Evolutionary conservation across 1,140 invertebrate genomes (phyloP).

Genomic region (Lasaia peninsularis): DNA sequence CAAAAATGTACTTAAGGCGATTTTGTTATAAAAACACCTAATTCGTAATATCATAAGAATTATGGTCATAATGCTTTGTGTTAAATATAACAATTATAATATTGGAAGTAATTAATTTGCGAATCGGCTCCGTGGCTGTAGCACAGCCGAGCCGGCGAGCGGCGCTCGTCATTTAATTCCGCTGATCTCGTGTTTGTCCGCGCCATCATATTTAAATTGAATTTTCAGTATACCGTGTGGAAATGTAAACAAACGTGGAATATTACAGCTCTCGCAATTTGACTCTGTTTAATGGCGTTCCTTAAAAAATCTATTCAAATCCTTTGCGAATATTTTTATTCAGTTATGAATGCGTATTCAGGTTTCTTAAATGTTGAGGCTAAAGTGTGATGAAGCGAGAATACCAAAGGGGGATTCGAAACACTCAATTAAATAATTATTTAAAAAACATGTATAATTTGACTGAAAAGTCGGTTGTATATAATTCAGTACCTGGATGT

Average conservation of each 20-base stretch:
- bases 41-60: background rate
- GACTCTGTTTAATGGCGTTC: constrained; percentile 7
- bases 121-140: constrained; percentile 40
- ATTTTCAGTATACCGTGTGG: constrained; percentile 52
- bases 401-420: no score
- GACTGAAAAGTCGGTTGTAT: no score
- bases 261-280: constrained; percentile 38
- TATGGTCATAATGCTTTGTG: background rate
- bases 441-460: no score
- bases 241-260: constrained; percentile 54
- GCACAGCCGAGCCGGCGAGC: constrained; percentile 50
- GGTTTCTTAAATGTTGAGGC: background rate
- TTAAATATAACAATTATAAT: constrained; percentile 36
- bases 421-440: no score
- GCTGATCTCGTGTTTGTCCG: constrained; percentile 69
- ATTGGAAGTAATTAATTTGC: constrained; percentile 66
- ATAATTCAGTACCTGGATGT: no score
- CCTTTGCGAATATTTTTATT: constrained; percentile 11
- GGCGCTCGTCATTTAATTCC: constrained; percentile 65
- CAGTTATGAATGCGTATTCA: constrained; percentile 1
- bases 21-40: no score
- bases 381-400: no score
- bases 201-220: constrained; percentile 69
- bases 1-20: no score
- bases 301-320: constrained; percentile 1